Evolutionary conservation across 2,797 vertebrate genomes (phyloP).

Genomic region (Coccyzus lansbergi): DNA sequence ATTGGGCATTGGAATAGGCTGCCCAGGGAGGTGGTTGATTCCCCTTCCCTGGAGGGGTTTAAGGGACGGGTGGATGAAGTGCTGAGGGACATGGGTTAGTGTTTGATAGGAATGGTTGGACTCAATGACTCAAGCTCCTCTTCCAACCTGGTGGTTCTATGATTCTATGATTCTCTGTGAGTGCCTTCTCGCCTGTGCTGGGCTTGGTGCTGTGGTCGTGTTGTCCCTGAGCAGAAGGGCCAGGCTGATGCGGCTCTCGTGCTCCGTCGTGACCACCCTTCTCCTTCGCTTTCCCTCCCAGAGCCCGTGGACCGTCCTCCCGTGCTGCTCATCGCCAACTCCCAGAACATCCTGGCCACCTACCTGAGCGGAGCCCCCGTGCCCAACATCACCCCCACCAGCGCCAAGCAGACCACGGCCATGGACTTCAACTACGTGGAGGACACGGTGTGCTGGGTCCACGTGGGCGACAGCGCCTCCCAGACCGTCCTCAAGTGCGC

Average conservation of each 20-base stretch:
- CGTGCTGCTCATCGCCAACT: slow-evolving; percentile 92
- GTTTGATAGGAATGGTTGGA: no score
- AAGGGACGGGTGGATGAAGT: no score
- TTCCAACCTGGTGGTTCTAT: no score
- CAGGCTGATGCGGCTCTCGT: accelerated
- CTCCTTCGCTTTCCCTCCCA: slow-evolving; percentile 52
- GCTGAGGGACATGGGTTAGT: no score
- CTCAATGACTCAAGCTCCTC: no score
- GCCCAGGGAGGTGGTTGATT: no score
- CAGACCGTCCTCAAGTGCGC: slow-evolving; percentile 93
- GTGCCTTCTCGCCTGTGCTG: accelerated
- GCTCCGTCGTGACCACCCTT: not conserved
- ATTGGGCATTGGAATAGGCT: no score
- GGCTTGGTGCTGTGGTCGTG: accelerated
- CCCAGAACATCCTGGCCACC: slow-evolving; percentile 93
- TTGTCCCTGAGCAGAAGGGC: not conserved
- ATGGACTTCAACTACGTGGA: slow-evolving; percentile 95
- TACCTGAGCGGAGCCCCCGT: slow-evolving; percentile 85
- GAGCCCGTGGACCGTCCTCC: slow-evolving; percentile 93
- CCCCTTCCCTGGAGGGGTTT: no score
- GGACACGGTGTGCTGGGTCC: slow-evolving; percentile 95
- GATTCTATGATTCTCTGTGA: no score
- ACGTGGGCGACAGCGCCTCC: slow-evolving; percentile 88
- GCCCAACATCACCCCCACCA: slow-evolving; percentile 86
- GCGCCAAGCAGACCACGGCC: slow-evolving; percentile 93